Base-by-base conservation (phyloP, 2,888 invertebrate genomes). In the Agrotis segetum region DNA sequence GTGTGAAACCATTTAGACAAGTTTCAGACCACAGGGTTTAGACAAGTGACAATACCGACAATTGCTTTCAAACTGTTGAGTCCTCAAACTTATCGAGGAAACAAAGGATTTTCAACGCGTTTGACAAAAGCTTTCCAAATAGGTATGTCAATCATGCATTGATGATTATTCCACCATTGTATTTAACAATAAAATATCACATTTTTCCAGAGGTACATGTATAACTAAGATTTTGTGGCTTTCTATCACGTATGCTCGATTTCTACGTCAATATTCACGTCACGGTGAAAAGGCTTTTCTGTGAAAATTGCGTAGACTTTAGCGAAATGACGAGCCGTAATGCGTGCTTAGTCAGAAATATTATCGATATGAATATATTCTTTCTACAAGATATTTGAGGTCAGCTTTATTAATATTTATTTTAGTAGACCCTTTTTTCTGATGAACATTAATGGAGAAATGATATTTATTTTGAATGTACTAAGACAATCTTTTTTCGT, bases 251-350 rank as follows among this genome's bases (percentile, higher is more conserved):
- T 19, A 14, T 3, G 55, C 29, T n/a, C n/a, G 17, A 56, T 58
- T 68, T 14, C 34, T n/a, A 24, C 19, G 24, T 50, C 29, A 67
- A 14, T 21, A 24, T n/a, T 24, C 47, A 50, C 7, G 56, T 56
- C 56, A 67, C 17, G 76, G 24, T 50, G 21, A 40, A 29, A 55
- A 44, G 11, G 44, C 17, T 56, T 68, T 76, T 76, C 49, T 6
- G 11, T 34, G 14, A 19, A 50, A 67, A 69, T 68, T 46, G 50
- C 77, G 14, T 34, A 49, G 76, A 16, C 5, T 64, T 64, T 17
- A 47, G 24, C 19, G 24, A 74, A 47, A 55, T 73, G 53, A 24
- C 47, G 40, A 47, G 5, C 53, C 53, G 1, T n/a, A 24, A 53
- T 58, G 50, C 50, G 34, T 58, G 69, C 69, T 50, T 24, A 17